Conservation (phyloP, 2,888 invertebrate species). For the Callimorpha dominula region DNA sequence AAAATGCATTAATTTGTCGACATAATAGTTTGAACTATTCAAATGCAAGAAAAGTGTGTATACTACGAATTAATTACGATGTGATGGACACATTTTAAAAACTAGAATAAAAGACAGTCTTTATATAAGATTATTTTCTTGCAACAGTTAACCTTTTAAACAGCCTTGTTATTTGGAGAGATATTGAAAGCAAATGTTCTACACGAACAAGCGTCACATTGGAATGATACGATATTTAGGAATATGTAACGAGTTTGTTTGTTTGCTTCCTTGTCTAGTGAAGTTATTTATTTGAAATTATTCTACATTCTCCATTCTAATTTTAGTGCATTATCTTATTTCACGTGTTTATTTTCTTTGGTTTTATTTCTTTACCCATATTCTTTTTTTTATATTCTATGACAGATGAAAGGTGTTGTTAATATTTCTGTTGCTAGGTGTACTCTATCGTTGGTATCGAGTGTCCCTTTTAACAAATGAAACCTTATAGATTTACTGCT, state of each 20-base stretch:
- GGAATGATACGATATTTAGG: conserved; percentile 48
- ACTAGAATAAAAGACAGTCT: conserved; percentile 19
- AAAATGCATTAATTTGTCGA: conserved; percentile 4
- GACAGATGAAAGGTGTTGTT: not conserved
- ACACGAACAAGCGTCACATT: conserved; percentile 48
- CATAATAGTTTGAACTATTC: not conserved
- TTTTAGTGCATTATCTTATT: conserved; percentile 14
- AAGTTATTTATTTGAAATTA: conserved; percentile 28
- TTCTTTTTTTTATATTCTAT: not conserved
- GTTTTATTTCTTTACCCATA: not conserved
- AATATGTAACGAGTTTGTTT: conserved; percentile 48
- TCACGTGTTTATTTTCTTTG: not conserved
- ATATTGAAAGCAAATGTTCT: conserved; percentile 54
- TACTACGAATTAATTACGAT: not conserved
- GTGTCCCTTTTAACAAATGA: not conserved
- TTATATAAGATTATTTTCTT: conserved; percentile 28
- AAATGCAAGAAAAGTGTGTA: not conserved
- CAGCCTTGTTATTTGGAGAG: conserved; percentile 61
- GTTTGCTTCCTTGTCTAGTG: conserved; percentile 49
- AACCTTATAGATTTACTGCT: not conserved
- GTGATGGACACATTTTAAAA: conserved; percentile 27
- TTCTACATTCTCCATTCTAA: conserved; percentile 16
- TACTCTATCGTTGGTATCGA: not conserved
- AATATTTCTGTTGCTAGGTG: not conserved
- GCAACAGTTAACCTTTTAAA: conserved; percentile 55